Base-by-base conservation (phyloP, 2,113 vertebrate species). In the Thalassarche chlororhynchos region DNA sequence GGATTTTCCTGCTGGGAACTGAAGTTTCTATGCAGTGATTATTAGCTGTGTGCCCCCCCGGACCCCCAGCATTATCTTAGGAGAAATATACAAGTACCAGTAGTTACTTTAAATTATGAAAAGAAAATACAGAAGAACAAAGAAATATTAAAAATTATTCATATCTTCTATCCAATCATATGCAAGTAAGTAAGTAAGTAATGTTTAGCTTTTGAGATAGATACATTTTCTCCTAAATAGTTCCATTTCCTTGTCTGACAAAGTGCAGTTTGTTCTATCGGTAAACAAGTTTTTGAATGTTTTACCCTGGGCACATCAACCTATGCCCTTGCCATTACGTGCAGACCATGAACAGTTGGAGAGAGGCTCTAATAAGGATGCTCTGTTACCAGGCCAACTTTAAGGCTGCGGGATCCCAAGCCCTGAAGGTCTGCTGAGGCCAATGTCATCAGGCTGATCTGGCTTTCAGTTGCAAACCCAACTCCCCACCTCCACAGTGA, bases 31-130 rank as follows among this genome's bases (percentile, higher is more conserved):
- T 36, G 49, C 47, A 68, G 8, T 84, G 18, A 46, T 81, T 58
- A 36, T 49, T 57, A 86, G 6, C 26, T 5, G 0, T 38, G 20
- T 55, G n/a, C 31, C 5, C 2, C 3, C 17, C 4, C 14, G 6
- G 6, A 10, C 8, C 12, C 26, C 18, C 47, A 21, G 8, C 6
- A 46, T 47, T 86, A 70, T 66, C 34, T 70, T 52, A 49, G 24
- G 14, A 83, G 46, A 77, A 74, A 66, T 36, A 60, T 21, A 57
- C 9, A 64, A 54, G 8, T 78, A 47, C 7, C 12, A 42, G 12
- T n/a, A 78, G 25, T 58, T 90, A 55, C 13, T 74, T 93, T 20
- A 79, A 60, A 69, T 74, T 18, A 34, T 8, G n/a, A 42, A 13
- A 31, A 65, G 40, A 12, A 9, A 34, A 19, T 9, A 7, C 7